Conservation (phyloP, 2,888 invertebrate genomes). For the Brenthis hecate region DNA sequence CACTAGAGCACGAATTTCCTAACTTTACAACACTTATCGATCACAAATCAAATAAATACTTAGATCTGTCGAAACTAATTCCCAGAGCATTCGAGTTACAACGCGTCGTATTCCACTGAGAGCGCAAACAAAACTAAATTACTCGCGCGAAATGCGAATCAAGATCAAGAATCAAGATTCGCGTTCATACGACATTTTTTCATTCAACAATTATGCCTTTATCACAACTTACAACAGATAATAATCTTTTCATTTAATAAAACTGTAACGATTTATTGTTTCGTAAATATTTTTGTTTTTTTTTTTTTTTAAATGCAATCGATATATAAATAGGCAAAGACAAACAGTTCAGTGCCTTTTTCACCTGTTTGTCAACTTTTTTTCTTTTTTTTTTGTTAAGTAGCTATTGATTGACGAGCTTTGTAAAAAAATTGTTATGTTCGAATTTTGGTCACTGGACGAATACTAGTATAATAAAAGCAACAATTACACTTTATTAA, state of each 20-base stretch:
- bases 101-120: conserved; percentile 14
- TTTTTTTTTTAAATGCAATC: no score
- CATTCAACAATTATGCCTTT: background rate
- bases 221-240: no score
- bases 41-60: conserved; percentile 3
- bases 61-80: background rate
- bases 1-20: background rate
- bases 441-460: background rate
- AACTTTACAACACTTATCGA: conserved; percentile 3
- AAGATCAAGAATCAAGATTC: conserved; percentile 13
- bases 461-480: no score
- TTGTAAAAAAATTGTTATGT: background rate
- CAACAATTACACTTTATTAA: no score
- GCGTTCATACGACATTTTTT: conserved; percentile 15
- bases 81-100: background rate
- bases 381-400: no score
- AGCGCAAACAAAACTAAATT: conserved; percentile 23
- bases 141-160: conserved; percentile 13
- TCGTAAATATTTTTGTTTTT: no score
- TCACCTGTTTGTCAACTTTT: no score
- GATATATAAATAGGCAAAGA: no score
- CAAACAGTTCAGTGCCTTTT: no score
- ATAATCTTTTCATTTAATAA: no score
- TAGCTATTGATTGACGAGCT: no score
- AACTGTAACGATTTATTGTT: no score